Evolutionary conservation across 2,113 vertebrate species (phyloP).

Genomic region (Solea solea): DNA sequence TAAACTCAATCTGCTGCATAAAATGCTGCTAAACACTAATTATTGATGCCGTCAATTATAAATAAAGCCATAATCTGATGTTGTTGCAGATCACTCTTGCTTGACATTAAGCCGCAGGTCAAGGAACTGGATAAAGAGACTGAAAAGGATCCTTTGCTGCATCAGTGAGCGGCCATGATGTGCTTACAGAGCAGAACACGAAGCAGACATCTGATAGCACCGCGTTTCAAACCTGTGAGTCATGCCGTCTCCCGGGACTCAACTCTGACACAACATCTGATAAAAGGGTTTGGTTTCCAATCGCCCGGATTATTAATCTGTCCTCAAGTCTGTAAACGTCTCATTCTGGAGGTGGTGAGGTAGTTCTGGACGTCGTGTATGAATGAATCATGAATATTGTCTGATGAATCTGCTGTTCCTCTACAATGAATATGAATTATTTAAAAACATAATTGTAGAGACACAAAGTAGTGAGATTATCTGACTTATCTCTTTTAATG

Average conservation of each 20-base stretch:
- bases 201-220: conserved; percentile 13
- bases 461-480: too few relatives aligned
- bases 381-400: not conserved
- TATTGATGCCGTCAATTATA: not conserved
- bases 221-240: conserved; percentile 18
- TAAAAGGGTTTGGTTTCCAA: conserved; percentile 11
- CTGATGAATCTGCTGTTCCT: too few relatives aligned
- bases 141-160: not conserved
- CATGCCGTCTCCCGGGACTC: not conserved
- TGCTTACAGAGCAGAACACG: conserved; percentile 20
- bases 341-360: not conserved
- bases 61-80: not conserved
- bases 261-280: conserved; percentile 27
- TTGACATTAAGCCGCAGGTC: not conserved
- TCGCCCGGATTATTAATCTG: conserved; percentile 4
- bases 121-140: conserved; percentile 16
- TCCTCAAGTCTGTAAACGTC: not conserved
- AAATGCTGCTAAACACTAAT: too few relatives aligned
- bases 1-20: too few relatives aligned
- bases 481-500: too few relatives aligned
- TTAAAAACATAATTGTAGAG: too few relatives aligned
- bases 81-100: too few relatives aligned
- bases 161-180: conserved; percentile 14
- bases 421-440: too few relatives aligned
- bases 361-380: not conserved